Evolutionary conservation across 2,113 vertebrate species (phyloP).

Genomic region (Anhinga anhinga): DNA sequence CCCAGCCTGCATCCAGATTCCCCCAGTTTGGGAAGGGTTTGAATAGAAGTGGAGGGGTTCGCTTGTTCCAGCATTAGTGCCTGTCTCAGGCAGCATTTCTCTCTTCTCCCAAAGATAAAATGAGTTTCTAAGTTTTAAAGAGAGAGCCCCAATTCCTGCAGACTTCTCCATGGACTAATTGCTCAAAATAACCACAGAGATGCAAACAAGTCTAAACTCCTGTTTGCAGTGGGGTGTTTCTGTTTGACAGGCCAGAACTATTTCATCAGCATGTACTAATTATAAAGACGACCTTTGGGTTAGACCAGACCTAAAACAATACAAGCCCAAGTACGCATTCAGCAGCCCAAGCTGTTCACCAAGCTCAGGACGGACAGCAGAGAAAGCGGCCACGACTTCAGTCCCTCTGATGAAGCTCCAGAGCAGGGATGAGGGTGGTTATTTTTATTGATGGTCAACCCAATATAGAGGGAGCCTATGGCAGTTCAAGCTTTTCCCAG

Average conservation of each 20-base stretch:
- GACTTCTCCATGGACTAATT: not conserved
- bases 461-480: rapidly evolving
- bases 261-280: not conserved
- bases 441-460: not conserved
- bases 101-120: not conserved
- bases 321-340: not conserved
- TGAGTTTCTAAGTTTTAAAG: not conserved
- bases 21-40: not conserved
- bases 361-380: not conserved
- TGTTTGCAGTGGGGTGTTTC: constrained; percentile 23
- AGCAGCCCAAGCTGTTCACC: not conserved
- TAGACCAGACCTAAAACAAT: not conserved
- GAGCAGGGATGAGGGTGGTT: not conserved
- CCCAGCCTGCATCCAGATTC: not conserved
- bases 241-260: not conserved
- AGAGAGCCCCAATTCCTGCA: not conserved
- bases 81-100: not conserved
- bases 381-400: rapidly evolving
- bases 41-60: rapidly evolving
- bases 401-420: too few relatives aligned
- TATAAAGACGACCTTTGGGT: constrained; percentile 37
- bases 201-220: constrained; percentile 42
- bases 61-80: not conserved
- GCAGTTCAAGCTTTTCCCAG: rapidly evolving
- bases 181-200: not conserved